Evolutionary conservation across 2,888 invertebrate species (phyloP).

Genomic region (Cryptocheilus praepositus): DNA sequence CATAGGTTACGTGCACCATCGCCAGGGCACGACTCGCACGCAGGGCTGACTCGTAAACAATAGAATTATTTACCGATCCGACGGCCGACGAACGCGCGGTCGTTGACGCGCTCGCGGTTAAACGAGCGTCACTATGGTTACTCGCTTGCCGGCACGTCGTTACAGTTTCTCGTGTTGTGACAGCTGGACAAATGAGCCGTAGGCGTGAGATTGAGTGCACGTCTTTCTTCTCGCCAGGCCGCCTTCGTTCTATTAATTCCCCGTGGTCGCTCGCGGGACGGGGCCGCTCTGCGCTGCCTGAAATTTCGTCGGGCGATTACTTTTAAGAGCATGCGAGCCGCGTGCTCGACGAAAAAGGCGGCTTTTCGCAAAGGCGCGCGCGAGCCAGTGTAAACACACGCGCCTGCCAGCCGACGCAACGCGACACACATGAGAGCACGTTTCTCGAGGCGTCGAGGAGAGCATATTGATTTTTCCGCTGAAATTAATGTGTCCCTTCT

Average conservation of each 20-base stretch:
- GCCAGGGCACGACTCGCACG: neutral
- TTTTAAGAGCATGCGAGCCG: no score
- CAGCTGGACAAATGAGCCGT: constrained; percentile 24
- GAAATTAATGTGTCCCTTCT: constrained; percentile 34
- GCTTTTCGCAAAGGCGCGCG: no score
- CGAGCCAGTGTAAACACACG: neutral
- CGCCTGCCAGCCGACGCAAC: neutral
- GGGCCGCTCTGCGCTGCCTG: no score
- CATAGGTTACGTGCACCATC: neutral
- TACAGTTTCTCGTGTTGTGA: constrained; percentile 34
- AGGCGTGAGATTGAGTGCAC: constrained; percentile 23
- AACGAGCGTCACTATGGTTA: constrained; percentile 37
- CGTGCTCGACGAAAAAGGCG: no score
- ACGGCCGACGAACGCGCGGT: constrained; percentile 9
- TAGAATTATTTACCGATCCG: constrained; percentile 26
- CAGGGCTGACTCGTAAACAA: constrained; percentile 3
- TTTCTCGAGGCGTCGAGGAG: constrained; percentile 16
- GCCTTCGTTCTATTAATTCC: neutral
- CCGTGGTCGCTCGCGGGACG: no score
- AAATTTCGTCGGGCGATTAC: no score
- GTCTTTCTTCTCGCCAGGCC: constrained; percentile 3
- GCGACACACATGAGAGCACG: neutral
- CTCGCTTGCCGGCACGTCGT: constrained; percentile 22
- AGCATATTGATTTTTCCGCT: constrained; percentile 33
- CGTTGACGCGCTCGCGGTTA: constrained; percentile 32